phyloP scores from a whole-genome alignment of 2,888 invertebrate genomes.

The Endotricha flammealis region DNA sequence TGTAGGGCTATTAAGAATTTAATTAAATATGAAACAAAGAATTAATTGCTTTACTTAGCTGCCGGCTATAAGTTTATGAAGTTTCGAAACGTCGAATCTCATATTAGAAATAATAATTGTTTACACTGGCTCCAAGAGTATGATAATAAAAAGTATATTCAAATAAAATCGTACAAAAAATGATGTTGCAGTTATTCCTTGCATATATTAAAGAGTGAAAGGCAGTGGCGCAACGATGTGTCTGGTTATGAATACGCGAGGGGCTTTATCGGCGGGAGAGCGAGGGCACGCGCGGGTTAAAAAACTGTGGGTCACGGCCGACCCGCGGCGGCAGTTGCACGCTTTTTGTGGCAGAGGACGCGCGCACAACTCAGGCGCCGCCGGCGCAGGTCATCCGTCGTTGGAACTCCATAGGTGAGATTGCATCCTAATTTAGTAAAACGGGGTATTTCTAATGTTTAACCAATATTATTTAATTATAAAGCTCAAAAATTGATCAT shows the following conservation, averaged over 20 bases:
- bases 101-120: not conserved
- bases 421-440: not conserved
- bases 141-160: too few species aligned
- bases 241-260: conserved; percentile 67
- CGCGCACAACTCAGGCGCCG: conserved; percentile 52
- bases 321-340: conserved; percentile 46
- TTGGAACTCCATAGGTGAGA: not conserved
- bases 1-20: conserved; percentile 52
- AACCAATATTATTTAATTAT: too few species aligned
- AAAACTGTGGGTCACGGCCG: conserved; percentile 63
- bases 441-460: too few species aligned
- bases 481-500: too few species aligned
- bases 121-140: too few species aligned
- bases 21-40: conserved; percentile 41
- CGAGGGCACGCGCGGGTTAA: conserved; percentile 61
- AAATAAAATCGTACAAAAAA: too few species aligned
- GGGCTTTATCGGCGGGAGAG: conserved; percentile 47
- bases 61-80: conserved; percentile 12
- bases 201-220: not conserved
- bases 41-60: conserved; percentile 22
- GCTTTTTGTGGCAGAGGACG: conserved; percentile 48
- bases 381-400: conserved; percentile 1
- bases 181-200: too few species aligned
- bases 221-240: conserved; percentile 33
- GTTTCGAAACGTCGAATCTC: conserved; percentile 4